Conservation (phyloP, 1,140 invertebrate genomes). For the Centruroides vittatus region DNA sequence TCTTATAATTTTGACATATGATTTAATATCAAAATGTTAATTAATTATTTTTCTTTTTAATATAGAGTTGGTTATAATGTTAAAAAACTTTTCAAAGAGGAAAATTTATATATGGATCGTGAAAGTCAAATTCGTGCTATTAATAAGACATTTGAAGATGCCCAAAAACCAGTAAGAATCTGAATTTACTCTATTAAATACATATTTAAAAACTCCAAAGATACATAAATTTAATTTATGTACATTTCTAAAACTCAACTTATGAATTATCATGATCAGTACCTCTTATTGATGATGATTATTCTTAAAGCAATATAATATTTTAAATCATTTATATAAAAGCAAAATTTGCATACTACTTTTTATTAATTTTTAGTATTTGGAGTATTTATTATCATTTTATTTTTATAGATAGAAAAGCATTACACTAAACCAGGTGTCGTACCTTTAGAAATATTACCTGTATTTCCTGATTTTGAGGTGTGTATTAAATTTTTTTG, state of each 20-base stretch:
- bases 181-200: too few species aligned
- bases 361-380: too few species aligned
- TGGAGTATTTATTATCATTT: not conserved
- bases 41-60: conserved; percentile 2
- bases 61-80: conserved; percentile 92
- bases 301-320: too few species aligned
- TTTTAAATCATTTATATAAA: too few species aligned
- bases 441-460: conserved; percentile 71
- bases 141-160: conserved; percentile 92
- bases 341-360: too few species aligned
- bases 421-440: conserved; percentile 94
- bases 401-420: conserved; percentile 46
- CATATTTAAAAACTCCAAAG: too few species aligned
- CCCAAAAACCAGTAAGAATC: conserved; percentile 46
- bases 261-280: too few species aligned
- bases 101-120: conserved; percentile 89
- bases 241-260: too few species aligned
- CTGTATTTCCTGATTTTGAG: conserved; percentile 88
- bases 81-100: conserved; percentile 87
- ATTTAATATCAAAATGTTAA: too few species aligned
- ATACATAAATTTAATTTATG: too few species aligned
- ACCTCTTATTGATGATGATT: too few species aligned
- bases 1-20: too few species aligned
- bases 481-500: conserved; percentile 29
- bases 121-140: conserved; percentile 96